Evolutionary conservation across 2,888 invertebrate genomes (phyloP), one percentile per base, ranked within the genome.

Genomic region (Mythimna impura): DNA sequence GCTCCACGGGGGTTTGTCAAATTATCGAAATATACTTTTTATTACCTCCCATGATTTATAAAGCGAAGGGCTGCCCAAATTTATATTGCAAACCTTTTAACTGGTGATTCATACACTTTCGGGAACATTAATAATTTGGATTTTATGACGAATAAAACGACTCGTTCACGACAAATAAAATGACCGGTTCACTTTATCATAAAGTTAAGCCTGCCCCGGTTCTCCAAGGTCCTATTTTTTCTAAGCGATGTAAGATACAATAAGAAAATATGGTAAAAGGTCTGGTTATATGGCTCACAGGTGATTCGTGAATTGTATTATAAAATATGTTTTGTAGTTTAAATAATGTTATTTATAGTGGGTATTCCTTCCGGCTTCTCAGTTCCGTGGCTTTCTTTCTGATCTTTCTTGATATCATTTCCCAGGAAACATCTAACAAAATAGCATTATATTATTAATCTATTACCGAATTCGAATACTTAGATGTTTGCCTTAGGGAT

Each of bases 71-170:
- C 68, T 61, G 80, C 68, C 74, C 67, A 71, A 82, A 80, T 72
- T 76, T 82, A 80, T 80, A 80, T 80, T 66, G 78, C 79, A 69
- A 72, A 81, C 83, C 83, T 83, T 84, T 83, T 77, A 79, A 83
- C 83, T 77, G 71, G 73, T 81, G 82, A 85, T 80, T 85, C 83
- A 85, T 76, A 81, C 68, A 72, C 52, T 81, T 81, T 66, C 72
- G 55, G 65, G 73, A 73, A 80, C 83, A 83, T 83, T 79, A 83
- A 82, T 83, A 76, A 82, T 82, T 73, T 75, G n/a, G 64, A 34
- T 64, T 84, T 82, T 84, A 84, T 80, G 76, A 81, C 72, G 68
- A 78, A 78, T 76, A 65, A 77, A 85, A 76, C 71, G 73, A 71
- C 54, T 66, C 82, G 76, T 77, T 80, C 71, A 66, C 74, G 70